Percentiles rank a stretch among this genome's conserved stretches.
Conservation (phyloP, 2,113 vertebrate genomes). For the Chiloscyllium plagiosum region DNA sequence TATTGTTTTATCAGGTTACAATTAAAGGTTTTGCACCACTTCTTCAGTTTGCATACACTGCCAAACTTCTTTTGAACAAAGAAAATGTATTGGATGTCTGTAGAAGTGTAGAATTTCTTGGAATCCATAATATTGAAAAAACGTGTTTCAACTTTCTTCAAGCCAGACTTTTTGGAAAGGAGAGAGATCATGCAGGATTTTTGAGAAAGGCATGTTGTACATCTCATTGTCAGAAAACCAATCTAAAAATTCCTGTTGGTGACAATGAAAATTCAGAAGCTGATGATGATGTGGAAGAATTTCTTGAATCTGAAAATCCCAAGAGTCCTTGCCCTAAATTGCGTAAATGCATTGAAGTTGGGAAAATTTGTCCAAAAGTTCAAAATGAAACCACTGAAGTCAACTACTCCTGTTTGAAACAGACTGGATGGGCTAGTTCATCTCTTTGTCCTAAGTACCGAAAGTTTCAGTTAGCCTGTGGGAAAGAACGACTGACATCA, state of each 20-base stretch:
- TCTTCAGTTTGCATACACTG: slow-evolving; percentile 91
- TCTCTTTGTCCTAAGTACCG: slow-evolving; percentile 66
- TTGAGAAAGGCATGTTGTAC: slow-evolving; percentile 62
- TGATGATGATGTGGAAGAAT: slow-evolving; percentile 52
- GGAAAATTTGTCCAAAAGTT: slow-evolving; percentile 40
- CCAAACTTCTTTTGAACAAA: slow-evolving; percentile 82
- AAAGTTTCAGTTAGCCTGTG: slow-evolving; percentile 66
- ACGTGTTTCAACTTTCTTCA: slow-evolving; percentile 90
- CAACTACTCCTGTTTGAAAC: slow-evolving; percentile 15
- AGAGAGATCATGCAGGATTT: slow-evolving; percentile 51
- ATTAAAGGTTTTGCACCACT: slow-evolving; percentile 85
- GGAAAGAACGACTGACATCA: slow-evolving; percentile 58
- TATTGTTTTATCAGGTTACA: slow-evolving; percentile 65
- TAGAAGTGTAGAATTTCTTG: slow-evolving; percentile 76
- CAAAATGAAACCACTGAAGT: slow-evolving; percentile 51
- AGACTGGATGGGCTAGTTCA: slow-evolving; percentile 45
- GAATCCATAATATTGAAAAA: slow-evolving; percentile 79
- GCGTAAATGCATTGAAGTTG: slow-evolving; percentile 51
- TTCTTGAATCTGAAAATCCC: slow-evolving; percentile 49
- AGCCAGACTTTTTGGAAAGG: slow-evolving; percentile 71
- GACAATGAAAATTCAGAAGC: slow-evolving; percentile 49
- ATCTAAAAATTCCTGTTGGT: slow-evolving; percentile 40
- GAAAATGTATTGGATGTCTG: slow-evolving; percentile 84
- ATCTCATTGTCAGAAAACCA: slow-evolving; percentile 55
- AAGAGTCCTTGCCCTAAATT: slow-evolving; percentile 47